Evolutionary conservation across 2,113 vertebrate genomes (phyloP), one percentile per base, ranked within the genome.

Genomic region (Ictalurus furcatus): DNA sequence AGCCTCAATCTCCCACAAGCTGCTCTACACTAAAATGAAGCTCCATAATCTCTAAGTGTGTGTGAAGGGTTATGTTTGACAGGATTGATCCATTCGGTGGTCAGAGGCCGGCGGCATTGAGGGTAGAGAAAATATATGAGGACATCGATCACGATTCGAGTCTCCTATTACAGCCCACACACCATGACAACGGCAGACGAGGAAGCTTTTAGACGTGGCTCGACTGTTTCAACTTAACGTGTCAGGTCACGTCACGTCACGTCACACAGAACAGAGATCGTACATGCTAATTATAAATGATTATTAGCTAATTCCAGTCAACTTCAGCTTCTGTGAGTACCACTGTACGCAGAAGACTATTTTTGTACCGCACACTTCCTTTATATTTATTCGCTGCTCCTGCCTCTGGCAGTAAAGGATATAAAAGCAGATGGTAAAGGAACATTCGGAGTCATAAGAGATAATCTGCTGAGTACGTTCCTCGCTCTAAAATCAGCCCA

Each of bases 101-200:
- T 54, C 67, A 52, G 82, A 89, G 87, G 81, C 88, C 85, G 85
- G 44, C 2, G 87, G 79, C 28, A 65, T 23, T 48, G 76, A 30
- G 76, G 90, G 80, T 82, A 82, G 52, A 87, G 44, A 54, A 82
- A 86, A 84, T 74, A 65, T 40, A 86, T 25, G 44, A 85, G 85
- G 80, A 85, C 85, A 90, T 87, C 73, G 79, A 91, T 89, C 89
- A 87, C 30, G 58, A 61, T 17, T 21, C n/a, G 19, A 78, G 61
- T 76, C 54, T n/a, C 19, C 73, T 59, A 48, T 85, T 81, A 87
- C 25, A 85, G 80, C 40, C 44, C 78, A 54, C 78, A 30, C 85
- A 59, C 30, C 1, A 28, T 52, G 85, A 81, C 78, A 65, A 14
- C 25, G 40, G 71, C 30, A 56, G 34, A 59, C n/a, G 54, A 85